Percentiles rank a stretch among this genome's conserved stretches.
These are phyloP conservation scores for Suillia variegata DNA, from an alignment of 2,888 invertebrate genomes.

Conservation along the genomic window DNA sequence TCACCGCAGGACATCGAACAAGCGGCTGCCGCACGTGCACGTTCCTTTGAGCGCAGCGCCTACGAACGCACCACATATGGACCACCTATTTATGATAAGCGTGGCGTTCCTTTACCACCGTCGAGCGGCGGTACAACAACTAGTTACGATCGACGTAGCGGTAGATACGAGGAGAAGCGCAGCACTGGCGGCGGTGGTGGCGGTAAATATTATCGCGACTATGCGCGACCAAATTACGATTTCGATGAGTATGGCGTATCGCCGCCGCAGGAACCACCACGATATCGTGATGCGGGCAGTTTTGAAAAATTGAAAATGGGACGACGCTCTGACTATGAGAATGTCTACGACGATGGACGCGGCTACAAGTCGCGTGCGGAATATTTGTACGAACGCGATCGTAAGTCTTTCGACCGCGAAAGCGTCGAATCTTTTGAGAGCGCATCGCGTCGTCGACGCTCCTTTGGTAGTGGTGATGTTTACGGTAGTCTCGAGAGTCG, in stretches of 20 bases:
- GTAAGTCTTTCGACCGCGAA: slow-evolving; percentile 60
- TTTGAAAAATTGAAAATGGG: slow-evolving; percentile 35
- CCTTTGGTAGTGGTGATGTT: slow-evolving; percentile 60
- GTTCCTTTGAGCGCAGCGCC: slow-evolving; percentile 57
- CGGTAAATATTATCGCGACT: slow-evolving; percentile 58
- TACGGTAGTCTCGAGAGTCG: slow-evolving; percentile 60
- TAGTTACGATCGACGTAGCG: slow-evolving; percentile 48
- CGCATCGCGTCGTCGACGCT: slow-evolving; percentile 52
- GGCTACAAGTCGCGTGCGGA: slow-evolving; percentile 46
- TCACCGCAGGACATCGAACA: slow-evolving; percentile 60
- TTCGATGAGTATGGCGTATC: slow-evolving; percentile 49
- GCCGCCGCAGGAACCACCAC: slow-evolving; percentile 21
- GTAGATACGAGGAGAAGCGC: slow-evolving; percentile 56
- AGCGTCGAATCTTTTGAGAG: slow-evolving; percentile 61
- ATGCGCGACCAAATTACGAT: slow-evolving; percentile 57
- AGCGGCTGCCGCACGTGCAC: slow-evolving; percentile 48
- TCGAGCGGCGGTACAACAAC: slow-evolving; percentile 33
- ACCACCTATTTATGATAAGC: slow-evolving; percentile 60
- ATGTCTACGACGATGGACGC: slow-evolving; percentile 55
- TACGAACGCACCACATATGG: slow-evolving; percentile 61
- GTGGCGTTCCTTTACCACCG: slow-evolving; percentile 47
- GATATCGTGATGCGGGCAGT: slow-evolving; percentile 28
- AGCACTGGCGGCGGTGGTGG: no score
- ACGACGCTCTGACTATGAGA: slow-evolving; percentile 54
- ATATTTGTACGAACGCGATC: slow-evolving; percentile 58